Conservation (phyloP, 2,888 invertebrate species). For the Caradrina kadenii region DNA sequence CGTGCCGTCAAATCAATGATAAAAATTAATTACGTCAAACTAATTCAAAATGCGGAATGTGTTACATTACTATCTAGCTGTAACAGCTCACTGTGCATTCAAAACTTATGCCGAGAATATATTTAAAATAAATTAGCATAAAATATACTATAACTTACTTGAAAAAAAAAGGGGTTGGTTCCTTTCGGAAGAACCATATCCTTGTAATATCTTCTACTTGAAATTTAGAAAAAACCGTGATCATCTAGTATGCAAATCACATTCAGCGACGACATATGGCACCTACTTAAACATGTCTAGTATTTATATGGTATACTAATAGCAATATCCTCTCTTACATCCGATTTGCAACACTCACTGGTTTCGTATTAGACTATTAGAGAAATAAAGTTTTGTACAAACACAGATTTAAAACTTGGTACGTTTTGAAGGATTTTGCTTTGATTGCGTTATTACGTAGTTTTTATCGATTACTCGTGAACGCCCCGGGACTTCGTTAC, state of each 20-base stretch:
- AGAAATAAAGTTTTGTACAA: neutral
- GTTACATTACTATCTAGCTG: too few relatives aligned
- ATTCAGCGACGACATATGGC: neutral
- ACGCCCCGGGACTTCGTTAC: conserved; percentile 36
- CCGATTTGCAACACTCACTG: conserved; percentile 4
- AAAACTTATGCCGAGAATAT: too few relatives aligned
- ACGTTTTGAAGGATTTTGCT: conserved; percentile 9
- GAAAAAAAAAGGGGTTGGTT: too few relatives aligned
- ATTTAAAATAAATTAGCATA: too few relatives aligned
- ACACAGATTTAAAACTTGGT: neutral
- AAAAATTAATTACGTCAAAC: too few relatives aligned
- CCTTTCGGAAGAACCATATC: too few relatives aligned
- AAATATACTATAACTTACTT: too few relatives aligned
- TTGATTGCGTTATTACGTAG: conserved; percentile 22
- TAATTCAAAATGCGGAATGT: too few relatives aligned
- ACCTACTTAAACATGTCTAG: neutral
- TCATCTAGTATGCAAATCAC: conserved; percentile 5
- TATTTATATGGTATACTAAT: neutral
- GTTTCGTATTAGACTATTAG: neutral
- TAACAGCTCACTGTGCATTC: too few relatives aligned
- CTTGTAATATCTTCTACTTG: too few relatives aligned
- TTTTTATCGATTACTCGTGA: conserved; percentile 47
- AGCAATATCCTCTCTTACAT: conserved; percentile 17
- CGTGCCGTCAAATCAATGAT: too few relatives aligned
- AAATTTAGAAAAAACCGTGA: neutral